A percentile compares a stretch with the other conserved stretches of the same genome.
phyloP scores from a whole-genome alignment of 2,888 invertebrate species.

The Meiosimyza platycephala region DNA sequence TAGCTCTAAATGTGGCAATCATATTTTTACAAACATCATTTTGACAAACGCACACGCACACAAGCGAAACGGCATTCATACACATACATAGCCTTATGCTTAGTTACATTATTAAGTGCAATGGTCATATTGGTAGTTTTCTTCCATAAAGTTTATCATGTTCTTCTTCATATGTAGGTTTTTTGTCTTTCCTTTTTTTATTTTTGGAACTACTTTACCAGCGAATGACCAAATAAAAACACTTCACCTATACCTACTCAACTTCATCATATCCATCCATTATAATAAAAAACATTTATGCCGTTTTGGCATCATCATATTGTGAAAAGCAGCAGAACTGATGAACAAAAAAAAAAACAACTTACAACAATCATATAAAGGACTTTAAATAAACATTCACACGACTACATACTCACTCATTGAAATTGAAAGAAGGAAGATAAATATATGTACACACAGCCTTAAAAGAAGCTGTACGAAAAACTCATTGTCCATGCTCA shows the following conservation, averaged over 20 bases:
- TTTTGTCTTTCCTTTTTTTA: background rate
- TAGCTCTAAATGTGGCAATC: background rate
- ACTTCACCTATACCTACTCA: conserved; percentile 14
- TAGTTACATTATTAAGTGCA: too few relatives aligned
- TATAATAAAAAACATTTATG: conserved; percentile 53
- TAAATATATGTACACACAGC: background rate
- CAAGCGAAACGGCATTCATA: background rate
- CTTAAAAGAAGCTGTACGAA: background rate
- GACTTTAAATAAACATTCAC: conserved; percentile 11
- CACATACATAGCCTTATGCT: background rate
- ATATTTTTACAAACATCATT: background rate
- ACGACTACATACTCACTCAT: conserved; percentile 45
- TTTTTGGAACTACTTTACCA: background rate
- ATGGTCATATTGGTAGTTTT: too few relatives aligned
- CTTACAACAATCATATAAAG: background rate
- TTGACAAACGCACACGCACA: background rate
- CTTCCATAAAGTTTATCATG: background rate
- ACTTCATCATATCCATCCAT: conserved; percentile 46
- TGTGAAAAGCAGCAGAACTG: background rate
- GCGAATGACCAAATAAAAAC: conserved; percentile 26
- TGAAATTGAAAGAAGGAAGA: background rate
- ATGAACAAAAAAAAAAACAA: background rate
- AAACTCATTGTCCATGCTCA: too few relatives aligned
- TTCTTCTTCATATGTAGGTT: background rate
- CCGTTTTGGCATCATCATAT: conserved; percentile 41